Base-by-base conservation (phyloP, 2,113 vertebrate genomes). In the Corythornis vintsioides region DNA sequence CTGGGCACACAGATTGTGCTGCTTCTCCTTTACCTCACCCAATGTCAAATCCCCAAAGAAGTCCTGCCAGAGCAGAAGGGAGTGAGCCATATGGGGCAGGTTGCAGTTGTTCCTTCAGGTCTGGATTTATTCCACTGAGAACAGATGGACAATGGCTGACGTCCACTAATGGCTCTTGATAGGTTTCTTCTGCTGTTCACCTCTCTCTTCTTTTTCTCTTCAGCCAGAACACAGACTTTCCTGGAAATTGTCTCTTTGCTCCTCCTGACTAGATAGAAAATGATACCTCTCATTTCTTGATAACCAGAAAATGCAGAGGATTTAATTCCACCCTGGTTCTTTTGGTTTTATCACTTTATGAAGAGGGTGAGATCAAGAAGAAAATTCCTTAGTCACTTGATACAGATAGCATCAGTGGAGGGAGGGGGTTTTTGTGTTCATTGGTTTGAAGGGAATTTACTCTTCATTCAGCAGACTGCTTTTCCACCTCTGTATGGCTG, bases 131-230 rank as follows among this genome's bases (percentile, higher is more conserved):
- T 96, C 95, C 95, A 91, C 64, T 80, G 67, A 83, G 96, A 96
- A 91, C 96, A 96, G 96, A 96, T 96, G 95, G 92, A 93, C 94
- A 93, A 86, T 94, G 96, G 95, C 91, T 87, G 79, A 91, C 95
- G 83, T 96, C 89, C 92, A 77, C 78, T 96, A 92, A 94, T 89
- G 87, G 94, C 89, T 86, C 95, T 93, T 80, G 3, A 92, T 92
- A 52, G 72, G 79, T 70, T 94, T 92, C 87, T 95, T 96, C 71
- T 93, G 87, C 71, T 83, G 64, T 76, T 95, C 91, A 71, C 75
- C 91, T 92, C 75, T 24, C 2, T 73, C 89, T 89, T 92, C 89
- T 73, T 92, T 87, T 79, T 73, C 78, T 89, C 89, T 83, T 89
- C 59, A 89, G 60, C 84, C 87, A 91, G 71, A 72, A 55, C 38